Evolutionary conservation across 2,888 invertebrate genomes (phyloP), one percentile per base, ranked within the genome.

Genomic region (Capitulum mitella): DNA sequence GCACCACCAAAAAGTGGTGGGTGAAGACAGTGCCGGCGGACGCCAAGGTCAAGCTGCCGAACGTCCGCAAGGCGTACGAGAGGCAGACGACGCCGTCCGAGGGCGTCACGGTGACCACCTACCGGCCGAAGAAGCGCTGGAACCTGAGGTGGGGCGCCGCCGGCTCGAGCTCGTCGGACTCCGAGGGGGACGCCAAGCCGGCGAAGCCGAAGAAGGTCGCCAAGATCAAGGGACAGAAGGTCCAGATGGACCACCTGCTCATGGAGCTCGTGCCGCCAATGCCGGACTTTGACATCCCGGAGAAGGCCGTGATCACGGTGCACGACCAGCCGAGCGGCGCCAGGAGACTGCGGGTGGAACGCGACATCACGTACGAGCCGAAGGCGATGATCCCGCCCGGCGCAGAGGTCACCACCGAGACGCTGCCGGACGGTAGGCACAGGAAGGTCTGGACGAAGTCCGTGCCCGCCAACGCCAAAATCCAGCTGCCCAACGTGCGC

Each of bases 251-350:
- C 34, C 70, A 37, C 34, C 40, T 70, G 26, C 40, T 70, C 5
- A 70, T 70, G 70, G 70, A 70, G 40, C 29, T 70, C 26, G 37
- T 70, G 3, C 70, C 70, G 12, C 70, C 70, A 37, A 70, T 70
- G 70, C 70, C 70, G 1, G 70, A 70, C 26, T 70, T 70, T 16
- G 37, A 37, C 26, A 70, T 70, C 22, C 70, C 70, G 6, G 14
- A 19, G 6, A 70, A 70, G 16, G 70, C 70, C 10, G 22, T 12
- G 3, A 40, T 70, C 29, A 26, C 34, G 26, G 70, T 70, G 3
- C 70, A 70, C 19, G 70, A 70, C 26, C 70, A 70, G 26, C 70
- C 70, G 1, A 37, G 26, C 40, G 40, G 70, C 22, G 10, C 70
- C 3, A 22, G 70, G 26, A 16, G 40, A 10, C 22, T 70, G 10